Evolutionary conservation across 1,140 invertebrate species (phyloP).

Genomic region (Yoshiicerus persimilis): DNA sequence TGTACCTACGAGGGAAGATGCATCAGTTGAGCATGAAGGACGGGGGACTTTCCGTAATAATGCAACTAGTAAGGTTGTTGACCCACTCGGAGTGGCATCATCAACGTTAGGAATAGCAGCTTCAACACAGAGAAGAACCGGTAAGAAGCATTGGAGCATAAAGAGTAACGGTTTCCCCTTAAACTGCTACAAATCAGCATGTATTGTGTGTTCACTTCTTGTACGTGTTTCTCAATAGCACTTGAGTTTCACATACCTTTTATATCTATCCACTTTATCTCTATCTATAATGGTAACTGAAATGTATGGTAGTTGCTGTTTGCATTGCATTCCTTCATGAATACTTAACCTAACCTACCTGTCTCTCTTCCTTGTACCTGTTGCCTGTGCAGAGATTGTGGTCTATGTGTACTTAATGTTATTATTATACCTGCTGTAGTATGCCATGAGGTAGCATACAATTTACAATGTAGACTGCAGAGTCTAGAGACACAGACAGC

Average conservation of each 20-base stretch:
- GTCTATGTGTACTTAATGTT: background rate
- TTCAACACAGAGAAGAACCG: conserved; percentile 5
- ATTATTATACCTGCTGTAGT: no score
- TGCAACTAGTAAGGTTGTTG: conserved; percentile 26
- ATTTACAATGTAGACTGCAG: background rate
- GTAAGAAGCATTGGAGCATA: conserved; percentile 20
- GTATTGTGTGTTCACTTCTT: background rate
- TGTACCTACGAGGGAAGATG: background rate
- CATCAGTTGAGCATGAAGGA: background rate
- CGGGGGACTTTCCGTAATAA: background rate
- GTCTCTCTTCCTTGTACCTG: background rate
- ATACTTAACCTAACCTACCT: background rate
- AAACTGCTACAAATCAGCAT: background rate
- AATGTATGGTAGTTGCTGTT: background rate
- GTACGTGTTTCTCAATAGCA: background rate
- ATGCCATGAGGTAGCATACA: background rate
- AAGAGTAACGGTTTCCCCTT: background rate
- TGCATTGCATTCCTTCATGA: background rate
- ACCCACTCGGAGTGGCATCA: conserved; percentile 26
- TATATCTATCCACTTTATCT: background rate
- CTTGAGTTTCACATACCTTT: background rate
- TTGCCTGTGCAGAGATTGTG: background rate
- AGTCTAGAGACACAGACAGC: background rate
- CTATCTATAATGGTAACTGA: background rate
- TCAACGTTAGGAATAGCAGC: background rate